These are phyloP conservation scores for human DNA, from an alignment of 2,113 vertebrate species.

Conservation along the genomic window DNA sequence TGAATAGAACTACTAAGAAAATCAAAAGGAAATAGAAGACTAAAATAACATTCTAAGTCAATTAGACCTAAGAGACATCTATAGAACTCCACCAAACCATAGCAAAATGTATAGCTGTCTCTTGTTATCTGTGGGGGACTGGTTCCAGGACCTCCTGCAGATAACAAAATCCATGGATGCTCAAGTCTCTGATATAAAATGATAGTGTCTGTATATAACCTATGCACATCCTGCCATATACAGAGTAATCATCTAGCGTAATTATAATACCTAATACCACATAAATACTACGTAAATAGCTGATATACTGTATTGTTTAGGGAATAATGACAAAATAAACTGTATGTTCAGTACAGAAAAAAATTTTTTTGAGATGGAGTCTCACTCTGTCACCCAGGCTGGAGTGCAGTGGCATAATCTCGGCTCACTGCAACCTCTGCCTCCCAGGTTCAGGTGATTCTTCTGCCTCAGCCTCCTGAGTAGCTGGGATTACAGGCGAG, in stretches of 20 bases:
- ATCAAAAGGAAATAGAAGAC: background rate
- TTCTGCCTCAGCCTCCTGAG: too few species aligned
- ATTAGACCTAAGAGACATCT: background rate
- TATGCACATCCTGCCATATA: background rate
- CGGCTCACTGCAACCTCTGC: too few species aligned
- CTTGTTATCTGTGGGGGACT: background rate
- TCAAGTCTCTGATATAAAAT: background rate
- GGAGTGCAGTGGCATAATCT: too few species aligned
- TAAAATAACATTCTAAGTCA: background rate
- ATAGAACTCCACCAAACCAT: background rate
- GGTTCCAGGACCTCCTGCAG: background rate
- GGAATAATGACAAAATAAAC: background rate
- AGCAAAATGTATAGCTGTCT: background rate
- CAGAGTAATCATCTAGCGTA: background rate
- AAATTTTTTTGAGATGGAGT: too few species aligned
- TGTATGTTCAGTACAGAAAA: too few species aligned
- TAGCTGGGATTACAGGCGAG: too few species aligned
- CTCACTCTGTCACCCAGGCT: too few species aligned
- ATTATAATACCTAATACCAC: background rate
- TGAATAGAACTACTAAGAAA: background rate
- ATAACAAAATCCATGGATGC: background rate
- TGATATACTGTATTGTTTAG: background rate
- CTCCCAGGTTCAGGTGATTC: too few species aligned
- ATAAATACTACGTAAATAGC: background rate
- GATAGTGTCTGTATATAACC: background rate